Percentiles rank a stretch among this genome's conserved stretches.
These are phyloP conservation scores for Harpegnathos saltator DNA, from an alignment of 1,140 invertebrate genomes.

Conservation along the genomic window DNA sequence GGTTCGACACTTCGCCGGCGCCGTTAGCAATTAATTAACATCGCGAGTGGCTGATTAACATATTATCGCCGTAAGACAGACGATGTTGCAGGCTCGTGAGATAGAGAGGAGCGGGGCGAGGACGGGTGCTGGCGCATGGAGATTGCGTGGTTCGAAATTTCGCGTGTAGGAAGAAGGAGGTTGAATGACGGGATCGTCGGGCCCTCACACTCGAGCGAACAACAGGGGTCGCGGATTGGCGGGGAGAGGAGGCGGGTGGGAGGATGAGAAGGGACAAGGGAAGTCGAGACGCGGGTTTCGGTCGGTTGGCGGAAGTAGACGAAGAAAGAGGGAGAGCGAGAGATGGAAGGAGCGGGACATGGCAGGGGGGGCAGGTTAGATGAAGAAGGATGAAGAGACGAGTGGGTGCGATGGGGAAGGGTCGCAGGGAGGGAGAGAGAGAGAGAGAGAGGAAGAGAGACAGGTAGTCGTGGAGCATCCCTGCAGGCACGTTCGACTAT, in stretches of 20 bases:
- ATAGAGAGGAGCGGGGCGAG: slow-evolving; percentile 18
- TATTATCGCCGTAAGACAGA: slow-evolving; percentile 79
- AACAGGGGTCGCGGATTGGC: too few species aligned
- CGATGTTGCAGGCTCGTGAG: slow-evolving; percentile 36
- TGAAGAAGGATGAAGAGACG: not conserved
- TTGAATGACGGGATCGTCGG: slow-evolving; percentile 65
- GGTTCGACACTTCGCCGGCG: slow-evolving; percentile 63
- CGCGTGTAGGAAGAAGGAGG: slow-evolving; percentile 50
- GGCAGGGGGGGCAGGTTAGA: slow-evolving; percentile 1
- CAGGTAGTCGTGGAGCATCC: slow-evolving; percentile 60
- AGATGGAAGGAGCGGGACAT: slow-evolving; percentile 8
- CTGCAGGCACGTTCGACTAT: slow-evolving; percentile 78
- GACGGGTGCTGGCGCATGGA: slow-evolving; percentile 30
- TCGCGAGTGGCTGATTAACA: slow-evolving; percentile 78
- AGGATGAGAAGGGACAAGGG: not conserved
- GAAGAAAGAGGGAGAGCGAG: slow-evolving; percentile 27
- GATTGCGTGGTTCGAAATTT: slow-evolving; percentile 55
- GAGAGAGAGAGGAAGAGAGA: not conserved
- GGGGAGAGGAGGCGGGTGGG: not conserved
- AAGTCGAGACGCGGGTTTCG: not conserved
- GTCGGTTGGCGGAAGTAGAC: slow-evolving; percentile 9
- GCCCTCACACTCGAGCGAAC: slow-evolving; percentile 67
- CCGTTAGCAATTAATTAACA: slow-evolving; percentile 78
- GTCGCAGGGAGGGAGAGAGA: not conserved
- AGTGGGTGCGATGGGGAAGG: too few species aligned